These are phyloP conservation scores for Spodoptera littoralis DNA, from an alignment of 2,888 invertebrate genomes.

Conservation along the genomic window DNA sequence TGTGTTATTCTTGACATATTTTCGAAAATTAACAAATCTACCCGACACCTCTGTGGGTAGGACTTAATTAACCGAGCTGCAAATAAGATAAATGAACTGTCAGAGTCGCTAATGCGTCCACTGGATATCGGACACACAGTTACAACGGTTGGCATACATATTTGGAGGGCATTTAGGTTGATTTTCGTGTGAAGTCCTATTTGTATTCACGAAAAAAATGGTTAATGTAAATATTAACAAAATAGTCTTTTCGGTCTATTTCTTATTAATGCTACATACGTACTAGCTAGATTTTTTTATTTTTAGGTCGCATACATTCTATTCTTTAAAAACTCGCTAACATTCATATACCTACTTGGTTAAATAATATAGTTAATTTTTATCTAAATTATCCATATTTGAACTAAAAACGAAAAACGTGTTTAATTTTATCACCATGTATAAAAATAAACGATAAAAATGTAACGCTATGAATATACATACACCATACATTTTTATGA, in stretches of 20 bases:
- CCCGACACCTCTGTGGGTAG: constrained; percentile 76
- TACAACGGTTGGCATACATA: constrained; percentile 28
- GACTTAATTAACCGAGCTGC: constrained; percentile 84
- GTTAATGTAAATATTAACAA: no score
- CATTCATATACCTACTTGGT: no score
- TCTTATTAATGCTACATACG: no score
- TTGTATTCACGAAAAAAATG: no score
- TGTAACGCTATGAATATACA: constrained; percentile 23
- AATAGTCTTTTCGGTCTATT: no score
- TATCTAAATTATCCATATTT: no score
- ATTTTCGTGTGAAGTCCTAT: no score
- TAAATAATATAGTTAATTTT: no score
- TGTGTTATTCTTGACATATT: constrained; percentile 56
- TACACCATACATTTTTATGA: constrained; percentile 20
- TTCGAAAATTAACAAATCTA: constrained; percentile 77
- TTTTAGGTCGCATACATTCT: no score
- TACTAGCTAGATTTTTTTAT: no score
- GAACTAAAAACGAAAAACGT: no score
- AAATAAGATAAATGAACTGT: constrained; percentile 87
- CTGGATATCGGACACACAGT: constrained; percentile 67
- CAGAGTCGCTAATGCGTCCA: constrained; percentile 77
- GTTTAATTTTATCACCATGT: neutral
- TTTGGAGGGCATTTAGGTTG: constrained; percentile 4
- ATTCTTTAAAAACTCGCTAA: no score
- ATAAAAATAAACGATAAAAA: constrained; percentile 7